A percentile compares a stretch with the other conserved stretches of the same genome.
These are phyloP conservation scores for Beris chalybata DNA, from an alignment of 2,888 invertebrate genomes.

Conservation along the genomic window DNA sequence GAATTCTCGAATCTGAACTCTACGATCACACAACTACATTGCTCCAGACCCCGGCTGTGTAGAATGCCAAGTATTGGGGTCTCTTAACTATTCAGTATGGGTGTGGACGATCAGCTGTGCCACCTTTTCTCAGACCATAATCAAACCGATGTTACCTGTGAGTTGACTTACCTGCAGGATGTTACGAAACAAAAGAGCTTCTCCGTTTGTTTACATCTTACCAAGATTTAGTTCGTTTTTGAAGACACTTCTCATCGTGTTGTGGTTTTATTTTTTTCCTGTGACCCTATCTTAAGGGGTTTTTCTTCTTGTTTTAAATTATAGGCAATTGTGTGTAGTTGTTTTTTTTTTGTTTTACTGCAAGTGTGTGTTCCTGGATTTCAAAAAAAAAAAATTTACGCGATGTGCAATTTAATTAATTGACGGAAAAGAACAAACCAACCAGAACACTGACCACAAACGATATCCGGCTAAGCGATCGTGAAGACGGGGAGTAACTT, in stretches of 20 bases:
- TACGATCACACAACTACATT: too few relatives aligned
- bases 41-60: too few relatives aligned
- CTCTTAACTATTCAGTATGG: conserved; percentile 5
- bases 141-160: neutral
- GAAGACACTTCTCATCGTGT: too few relatives aligned
- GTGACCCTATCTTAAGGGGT: neutral
- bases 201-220: conserved; percentile 27
- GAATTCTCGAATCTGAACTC: too few relatives aligned
- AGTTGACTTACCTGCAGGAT: conserved; percentile 28
- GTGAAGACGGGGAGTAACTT: conserved; percentile 17
- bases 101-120: conserved; percentile 30
- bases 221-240: too few relatives aligned
- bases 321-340: conserved; percentile 10
- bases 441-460: conserved; percentile 20
- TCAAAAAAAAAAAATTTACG: neutral
- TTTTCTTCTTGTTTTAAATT: conserved; percentile 4
- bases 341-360: neutral
- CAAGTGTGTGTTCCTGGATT: too few relatives aligned
- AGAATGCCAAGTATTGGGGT: too few relatives aligned
- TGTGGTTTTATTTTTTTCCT: conserved; percentile 14
- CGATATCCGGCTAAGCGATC: conserved; percentile 23
- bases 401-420: conserved; percentile 27
- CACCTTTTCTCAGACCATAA: conserved; percentile 20
- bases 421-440: conserved; percentile 2
- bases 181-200: conserved; percentile 30